Conservation (phyloP, 2,113 vertebrate species). For the Fulmarus glacialis region DNA sequence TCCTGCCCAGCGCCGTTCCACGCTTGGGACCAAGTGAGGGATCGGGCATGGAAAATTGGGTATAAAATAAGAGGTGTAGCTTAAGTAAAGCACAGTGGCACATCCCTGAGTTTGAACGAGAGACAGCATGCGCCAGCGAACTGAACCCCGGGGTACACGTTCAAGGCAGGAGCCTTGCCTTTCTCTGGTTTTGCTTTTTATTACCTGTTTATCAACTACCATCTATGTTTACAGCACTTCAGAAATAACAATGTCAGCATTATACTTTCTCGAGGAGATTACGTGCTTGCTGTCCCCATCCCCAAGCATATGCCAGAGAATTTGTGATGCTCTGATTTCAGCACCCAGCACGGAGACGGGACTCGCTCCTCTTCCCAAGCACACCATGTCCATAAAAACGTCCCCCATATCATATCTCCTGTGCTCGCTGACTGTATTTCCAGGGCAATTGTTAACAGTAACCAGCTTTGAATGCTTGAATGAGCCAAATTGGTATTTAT, state of each 20-base stretch:
- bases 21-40: not conserved
- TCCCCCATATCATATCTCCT: not conserved
- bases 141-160: fast-evolving
- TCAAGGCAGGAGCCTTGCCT: not conserved
- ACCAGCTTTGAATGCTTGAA: not conserved
- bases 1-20: not conserved
- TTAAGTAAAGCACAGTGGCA: not conserved
- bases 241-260: not conserved
- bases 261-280: not conserved
- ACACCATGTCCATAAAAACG: not conserved
- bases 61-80: not conserved
- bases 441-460: not conserved
- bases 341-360: fast-evolving
- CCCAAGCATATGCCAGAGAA: not conserved
- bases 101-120: not conserved
- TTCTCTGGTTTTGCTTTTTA: not conserved
- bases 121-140: fast-evolving
- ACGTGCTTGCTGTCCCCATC: not conserved
- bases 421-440: not conserved
- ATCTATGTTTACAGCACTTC: not conserved
- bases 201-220: not conserved
- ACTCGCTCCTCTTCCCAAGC: not conserved
- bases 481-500: not conserved
- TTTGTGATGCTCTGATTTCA: not conserved
- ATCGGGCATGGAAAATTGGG: not conserved